Base-by-base conservation (phyloP, 2,797 vertebrate species). In the Esox lucius region DNA sequence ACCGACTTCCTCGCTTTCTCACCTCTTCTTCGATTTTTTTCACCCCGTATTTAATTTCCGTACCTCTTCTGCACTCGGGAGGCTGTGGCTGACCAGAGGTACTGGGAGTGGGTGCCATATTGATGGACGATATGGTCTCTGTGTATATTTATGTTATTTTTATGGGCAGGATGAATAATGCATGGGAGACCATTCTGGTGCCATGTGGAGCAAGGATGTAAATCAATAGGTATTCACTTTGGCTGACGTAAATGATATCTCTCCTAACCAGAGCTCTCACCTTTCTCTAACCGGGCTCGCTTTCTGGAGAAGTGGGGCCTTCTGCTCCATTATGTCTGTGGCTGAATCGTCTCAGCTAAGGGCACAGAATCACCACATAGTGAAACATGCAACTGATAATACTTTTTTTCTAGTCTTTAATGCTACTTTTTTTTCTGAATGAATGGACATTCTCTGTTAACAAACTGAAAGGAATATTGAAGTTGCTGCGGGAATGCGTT, bases 141-240 rank as follows among this genome's bases (percentile, higher is more conserved):
- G 83, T 68, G 67, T 39, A 39, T 90, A 88, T 91, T 91, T 89
- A 90, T 88, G 88, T 83, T 74, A 87, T 83, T 82, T 86, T 87
- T 88, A 87, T 85, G 77, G 80, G 64, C 73, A 0, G 2, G 28
- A 84, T 92, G 89, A 91, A 92, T 92, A 81, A 90, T 86, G 28
- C 84, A 91, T 87, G 86, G 90, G 81, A 68, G 69, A 77, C 82
- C 81, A 75, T 74, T 74, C 86, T 77, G 78, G 78, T 8, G 24
- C 68, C 13, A 79, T 72, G 71, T 59, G 80, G 79, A 68, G 70
- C 81, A 74, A 11, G 31, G 59, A 85, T 88, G 88, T 89, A 91
- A 91, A 93, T 91, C 90, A 80, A 92, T 88, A 87, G 85, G 85
- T 84, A 82, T 84, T 91, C 88, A 75, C 85, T 87, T 83, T 62